Percentiles rank a stretch among this genome's conserved stretches.
Evolutionary conservation across 2,113 vertebrate species (phyloP).

Genomic region (Sylvietta virens): DNA sequence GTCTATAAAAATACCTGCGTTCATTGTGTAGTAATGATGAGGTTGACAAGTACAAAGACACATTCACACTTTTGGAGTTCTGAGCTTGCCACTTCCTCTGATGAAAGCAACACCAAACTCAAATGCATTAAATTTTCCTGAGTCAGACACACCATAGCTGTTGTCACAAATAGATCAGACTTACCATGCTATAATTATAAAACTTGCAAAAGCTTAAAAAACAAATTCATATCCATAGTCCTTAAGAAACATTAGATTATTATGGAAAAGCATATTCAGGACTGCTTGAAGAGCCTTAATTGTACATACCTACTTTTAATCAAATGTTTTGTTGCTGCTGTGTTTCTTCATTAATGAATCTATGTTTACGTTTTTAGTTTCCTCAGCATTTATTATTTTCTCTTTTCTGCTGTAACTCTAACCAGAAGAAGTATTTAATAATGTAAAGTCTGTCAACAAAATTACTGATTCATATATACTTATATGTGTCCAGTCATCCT

Average conservation of each 20-base stretch:
- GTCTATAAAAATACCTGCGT: background rate
- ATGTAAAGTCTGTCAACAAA: background rate
- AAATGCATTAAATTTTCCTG: background rate
- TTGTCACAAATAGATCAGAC: background rate
- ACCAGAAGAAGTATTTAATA: background rate
- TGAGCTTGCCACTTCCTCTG: background rate
- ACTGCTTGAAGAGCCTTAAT: background rate
- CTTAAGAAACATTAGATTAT: background rate
- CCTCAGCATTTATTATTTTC: background rate
- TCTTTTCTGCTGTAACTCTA: background rate
- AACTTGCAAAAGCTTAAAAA: background rate
- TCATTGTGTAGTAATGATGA: background rate
- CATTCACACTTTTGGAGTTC: background rate
- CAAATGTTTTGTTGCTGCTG: background rate
- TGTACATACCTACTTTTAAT: background rate
- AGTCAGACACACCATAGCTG: background rate
- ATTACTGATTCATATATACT: background rate
- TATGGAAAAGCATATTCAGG: background rate
- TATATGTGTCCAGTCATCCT: background rate
- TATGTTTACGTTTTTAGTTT: background rate
- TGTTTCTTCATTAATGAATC: background rate
- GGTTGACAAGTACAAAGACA: background rate
- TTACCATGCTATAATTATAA: background rate
- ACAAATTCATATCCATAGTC: background rate
- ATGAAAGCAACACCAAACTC: background rate